phyloP scores from a whole-genome alignment of 2,797 vertebrate species.

The Protonibea diacanthus region DNA sequence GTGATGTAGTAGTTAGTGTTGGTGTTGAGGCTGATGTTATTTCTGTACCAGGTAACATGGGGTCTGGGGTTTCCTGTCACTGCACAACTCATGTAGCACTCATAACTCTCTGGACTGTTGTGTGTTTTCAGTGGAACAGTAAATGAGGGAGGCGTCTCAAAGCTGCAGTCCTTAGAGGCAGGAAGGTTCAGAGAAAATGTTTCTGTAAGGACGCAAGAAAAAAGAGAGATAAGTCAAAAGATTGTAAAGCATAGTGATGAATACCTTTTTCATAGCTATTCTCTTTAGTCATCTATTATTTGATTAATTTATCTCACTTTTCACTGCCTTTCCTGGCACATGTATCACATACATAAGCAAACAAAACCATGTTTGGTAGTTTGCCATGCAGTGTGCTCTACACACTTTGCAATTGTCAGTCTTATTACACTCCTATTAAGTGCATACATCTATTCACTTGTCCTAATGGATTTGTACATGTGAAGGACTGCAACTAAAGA shows the following conservation, averaged over 20 bases:
- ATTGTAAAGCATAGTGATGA: background rate
- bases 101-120: slow-evolving; percentile 85
- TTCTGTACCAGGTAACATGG: slow-evolving; percentile 89
- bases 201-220: slow-evolving; percentile 51
- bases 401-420: background rate
- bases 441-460: background rate
- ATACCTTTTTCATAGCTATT: background rate
- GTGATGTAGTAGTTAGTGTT: slow-evolving; percentile 86
- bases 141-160: slow-evolving; percentile 85
- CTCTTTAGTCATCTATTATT: background rate
- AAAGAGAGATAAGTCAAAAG: background rate
- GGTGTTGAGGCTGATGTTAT: slow-evolving; percentile 86
- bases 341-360: background rate
- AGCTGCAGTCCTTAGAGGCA: slow-evolving; percentile 73
- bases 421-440: background rate
- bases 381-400: background rate
- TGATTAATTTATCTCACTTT: background rate
- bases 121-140: slow-evolving; percentile 86
- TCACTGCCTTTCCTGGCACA: background rate
- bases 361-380: background rate
- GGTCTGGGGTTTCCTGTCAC: slow-evolving; percentile 88
- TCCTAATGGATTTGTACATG: background rate
- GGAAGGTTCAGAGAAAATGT: slow-evolving; percentile 68
- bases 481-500: background rate
- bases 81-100: slow-evolving; percentile 93